These are phyloP conservation scores for Microplitis deprimator DNA, from an alignment of 2,888 invertebrate species.

Conservation along the genomic window DNA sequence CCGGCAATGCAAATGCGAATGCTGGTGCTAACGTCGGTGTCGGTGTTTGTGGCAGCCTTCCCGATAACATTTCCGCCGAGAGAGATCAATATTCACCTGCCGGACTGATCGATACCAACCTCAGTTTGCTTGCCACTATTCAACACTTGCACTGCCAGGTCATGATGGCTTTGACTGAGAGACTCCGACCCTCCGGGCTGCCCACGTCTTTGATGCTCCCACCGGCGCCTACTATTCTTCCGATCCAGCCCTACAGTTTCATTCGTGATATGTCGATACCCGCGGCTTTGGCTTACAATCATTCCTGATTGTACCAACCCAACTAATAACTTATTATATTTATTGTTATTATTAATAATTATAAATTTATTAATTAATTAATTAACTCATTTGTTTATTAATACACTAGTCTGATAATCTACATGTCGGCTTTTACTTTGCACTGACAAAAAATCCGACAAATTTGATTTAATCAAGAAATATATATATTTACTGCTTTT, in stretches of 20 bases:
- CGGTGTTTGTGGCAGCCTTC: too few species aligned
- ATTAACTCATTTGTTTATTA: not conserved
- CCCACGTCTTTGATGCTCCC: constrained; percentile 62
- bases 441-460: not conserved
- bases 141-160: constrained; percentile 69
- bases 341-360: not conserved
- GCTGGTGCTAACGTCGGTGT: constrained; percentile 50
- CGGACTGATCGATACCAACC: constrained; percentile 68
- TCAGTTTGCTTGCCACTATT: constrained; percentile 68
- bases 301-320: constrained; percentile 53
- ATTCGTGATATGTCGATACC: constrained; percentile 60
- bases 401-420: not conserved
- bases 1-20: constrained; percentile 61
- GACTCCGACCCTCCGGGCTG: constrained; percentile 64
- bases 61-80: constrained; percentile 45
- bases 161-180: constrained; percentile 68
- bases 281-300: constrained; percentile 56
- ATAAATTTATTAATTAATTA: too few species aligned
- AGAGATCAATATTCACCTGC: constrained; percentile 65
- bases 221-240: constrained; percentile 46
- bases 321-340: not conserved
- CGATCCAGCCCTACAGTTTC: constrained; percentile 42
- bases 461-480: not conserved
- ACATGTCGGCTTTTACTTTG: not conserved
- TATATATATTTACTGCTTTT: not conserved